phyloP scores from a whole-genome alignment of 1,140 invertebrate species.

The Ridgeia piscesae region DNA sequence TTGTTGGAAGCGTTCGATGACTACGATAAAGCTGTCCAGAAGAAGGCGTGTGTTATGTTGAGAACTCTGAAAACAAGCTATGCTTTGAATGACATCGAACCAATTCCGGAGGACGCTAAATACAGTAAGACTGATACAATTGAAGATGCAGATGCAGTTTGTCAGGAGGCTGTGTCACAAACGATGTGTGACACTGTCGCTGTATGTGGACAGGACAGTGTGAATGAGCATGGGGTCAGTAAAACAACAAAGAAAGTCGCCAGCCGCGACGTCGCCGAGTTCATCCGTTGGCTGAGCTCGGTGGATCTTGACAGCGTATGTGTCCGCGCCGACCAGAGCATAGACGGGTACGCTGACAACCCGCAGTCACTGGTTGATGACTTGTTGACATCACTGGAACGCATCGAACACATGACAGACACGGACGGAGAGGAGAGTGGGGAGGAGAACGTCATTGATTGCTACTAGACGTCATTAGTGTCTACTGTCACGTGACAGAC shows the following conservation, averaged over 20 bases:
- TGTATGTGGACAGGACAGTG: not conserved
- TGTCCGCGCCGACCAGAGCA: not conserved
- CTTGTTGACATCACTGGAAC: slow-evolving; percentile 26
- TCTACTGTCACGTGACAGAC: not conserved
- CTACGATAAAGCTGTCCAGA: not conserved
- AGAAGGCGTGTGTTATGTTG: not conserved
- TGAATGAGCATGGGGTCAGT: not conserved
- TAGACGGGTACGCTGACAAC: slow-evolving; percentile 31
- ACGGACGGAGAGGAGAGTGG: not conserved
- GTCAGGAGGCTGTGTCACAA: not conserved
- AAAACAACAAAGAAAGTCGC: not conserved
- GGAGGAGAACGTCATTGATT: slow-evolving; percentile 35
- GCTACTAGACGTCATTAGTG: slow-evolving; percentile 28
- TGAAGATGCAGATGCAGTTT: not conserved
- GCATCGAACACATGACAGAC: not conserved
- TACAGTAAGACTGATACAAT: not conserved
- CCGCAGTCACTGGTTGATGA: slow-evolving; percentile 32
- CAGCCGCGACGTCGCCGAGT: not conserved
- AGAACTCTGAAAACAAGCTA: not conserved
- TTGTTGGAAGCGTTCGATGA: not conserved
- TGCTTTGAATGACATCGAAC: not conserved
- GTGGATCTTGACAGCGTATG: not conserved
- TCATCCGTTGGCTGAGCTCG: not conserved
- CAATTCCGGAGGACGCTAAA: not conserved
- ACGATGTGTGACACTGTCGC: not conserved